These are phyloP conservation scores for Cremastinae sp. DNA, from an alignment of 2,888 invertebrate species.

Conservation along the genomic window DNA sequence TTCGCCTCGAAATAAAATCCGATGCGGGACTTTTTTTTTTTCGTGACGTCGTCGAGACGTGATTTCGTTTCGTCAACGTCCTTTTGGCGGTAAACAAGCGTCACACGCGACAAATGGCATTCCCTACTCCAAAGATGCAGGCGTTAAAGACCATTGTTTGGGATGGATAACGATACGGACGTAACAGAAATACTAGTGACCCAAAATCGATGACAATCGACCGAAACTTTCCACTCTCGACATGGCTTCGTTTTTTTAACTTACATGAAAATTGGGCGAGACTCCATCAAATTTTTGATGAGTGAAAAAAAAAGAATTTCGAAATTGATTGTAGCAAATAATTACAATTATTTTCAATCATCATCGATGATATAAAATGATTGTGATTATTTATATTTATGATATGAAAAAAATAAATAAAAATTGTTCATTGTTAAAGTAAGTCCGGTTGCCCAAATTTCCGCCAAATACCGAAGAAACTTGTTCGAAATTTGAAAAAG, in stretches of 20 bases:
- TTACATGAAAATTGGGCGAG: background rate
- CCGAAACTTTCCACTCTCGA: slow-evolving; percentile 20
- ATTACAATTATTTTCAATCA: too few species aligned
- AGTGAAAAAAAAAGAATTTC: slow-evolving; percentile 5
- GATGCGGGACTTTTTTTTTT: slow-evolving; percentile 1
- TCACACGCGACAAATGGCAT: background rate
- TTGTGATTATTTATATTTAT: too few species aligned
- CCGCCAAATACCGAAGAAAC: too few species aligned
- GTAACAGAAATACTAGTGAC: slow-evolving; percentile 13
- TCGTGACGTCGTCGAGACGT: slow-evolving; percentile 3
- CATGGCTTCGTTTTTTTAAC: background rate
- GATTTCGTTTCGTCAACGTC: background rate
- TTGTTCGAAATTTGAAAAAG: too few species aligned
- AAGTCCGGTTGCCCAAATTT: too few species aligned
- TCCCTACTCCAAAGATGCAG: background rate
- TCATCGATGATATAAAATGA: too few species aligned
- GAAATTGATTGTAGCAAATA: too few species aligned
- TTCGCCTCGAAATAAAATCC: too few species aligned
- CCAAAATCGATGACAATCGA: slow-evolving; percentile 30
- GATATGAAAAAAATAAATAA: too few species aligned
- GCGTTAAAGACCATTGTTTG: slow-evolving; percentile 10
- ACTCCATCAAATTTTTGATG: background rate
- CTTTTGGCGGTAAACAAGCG: slow-evolving; percentile 6
- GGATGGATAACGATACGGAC: slow-evolving; percentile 16
- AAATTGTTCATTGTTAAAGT: too few species aligned